Percentiles rank a stretch among this genome's conserved stretches.
Conservation (phyloP, 1,140 invertebrate genomes). For the Bombus soroeensis region DNA sequence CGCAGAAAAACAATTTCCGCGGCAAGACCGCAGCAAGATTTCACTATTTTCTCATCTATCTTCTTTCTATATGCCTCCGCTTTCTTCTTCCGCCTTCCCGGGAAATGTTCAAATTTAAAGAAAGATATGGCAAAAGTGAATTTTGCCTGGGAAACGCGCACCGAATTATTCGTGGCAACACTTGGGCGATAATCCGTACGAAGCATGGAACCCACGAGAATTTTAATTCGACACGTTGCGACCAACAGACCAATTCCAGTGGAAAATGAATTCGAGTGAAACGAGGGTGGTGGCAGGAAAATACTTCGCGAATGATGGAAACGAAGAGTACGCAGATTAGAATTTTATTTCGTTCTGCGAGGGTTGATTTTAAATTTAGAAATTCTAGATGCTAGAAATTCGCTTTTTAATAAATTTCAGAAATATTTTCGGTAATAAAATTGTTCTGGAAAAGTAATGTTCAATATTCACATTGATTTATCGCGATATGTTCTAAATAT, state of each 20-base stretch:
- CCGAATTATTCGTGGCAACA: neutral
- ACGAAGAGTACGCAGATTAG: neutral
- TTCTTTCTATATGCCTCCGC: no score
- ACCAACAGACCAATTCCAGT: neutral
- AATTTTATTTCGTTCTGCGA: neutral
- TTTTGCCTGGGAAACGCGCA: neutral
- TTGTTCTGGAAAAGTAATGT: neutral
- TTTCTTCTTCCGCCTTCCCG: neutral
- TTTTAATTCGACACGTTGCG: constrained; percentile 2
- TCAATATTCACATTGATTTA: neutral
- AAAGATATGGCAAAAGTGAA: neutral
- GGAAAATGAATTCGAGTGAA: constrained; percentile 2
- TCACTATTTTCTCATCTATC: no score
- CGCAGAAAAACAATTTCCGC: neutral
- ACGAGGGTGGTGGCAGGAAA: neutral
- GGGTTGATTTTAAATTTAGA: neutral
- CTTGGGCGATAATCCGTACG: constrained; percentile 16
- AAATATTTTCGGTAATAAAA: neutral
- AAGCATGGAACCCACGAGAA: constrained; percentile 7
- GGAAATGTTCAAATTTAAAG: neutral
- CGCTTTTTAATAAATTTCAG: neutral
- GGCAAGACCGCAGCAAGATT: neutral
- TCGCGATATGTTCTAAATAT: no score
- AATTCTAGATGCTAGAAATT: neutral
- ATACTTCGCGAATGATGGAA: neutral